Percentiles rank a stretch among this genome's conserved stretches.
phyloP scores from a whole-genome alignment of 2,797 vertebrate genomes.

The Tiaroga cobitis region DNA sequence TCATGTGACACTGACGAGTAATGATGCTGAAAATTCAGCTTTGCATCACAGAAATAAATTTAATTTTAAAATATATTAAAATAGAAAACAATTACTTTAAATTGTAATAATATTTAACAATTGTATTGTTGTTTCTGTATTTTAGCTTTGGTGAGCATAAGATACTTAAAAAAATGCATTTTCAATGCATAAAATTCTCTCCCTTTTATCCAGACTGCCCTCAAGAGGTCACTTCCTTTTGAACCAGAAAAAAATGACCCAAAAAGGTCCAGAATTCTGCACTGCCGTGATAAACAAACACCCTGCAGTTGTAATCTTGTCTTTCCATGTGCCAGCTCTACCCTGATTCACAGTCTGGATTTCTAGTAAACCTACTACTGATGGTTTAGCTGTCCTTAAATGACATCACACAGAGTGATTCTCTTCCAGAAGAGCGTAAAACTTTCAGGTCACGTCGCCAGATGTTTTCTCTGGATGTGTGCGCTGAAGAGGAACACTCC shows the following conservation, averaged over 20 bases:
- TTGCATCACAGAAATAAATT: neutral
- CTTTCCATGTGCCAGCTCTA: neutral
- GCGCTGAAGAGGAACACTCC: neutral
- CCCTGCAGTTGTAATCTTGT: neutral
- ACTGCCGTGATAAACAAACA: neutral
- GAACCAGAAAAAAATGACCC: neutral
- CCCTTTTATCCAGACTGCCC: neutral
- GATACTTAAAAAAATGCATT: neutral
- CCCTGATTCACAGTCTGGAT: neutral
- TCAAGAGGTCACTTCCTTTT: neutral
- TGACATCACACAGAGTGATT: neutral
- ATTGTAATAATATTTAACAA: neutral
- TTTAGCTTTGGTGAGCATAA: neutral
- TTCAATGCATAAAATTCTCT: neutral
- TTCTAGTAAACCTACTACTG: neutral
- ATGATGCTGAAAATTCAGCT: neutral
- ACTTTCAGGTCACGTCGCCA: slow-evolving; percentile 5
- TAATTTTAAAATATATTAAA: too few species aligned
- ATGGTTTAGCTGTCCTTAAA: neutral
- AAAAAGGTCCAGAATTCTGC: neutral
- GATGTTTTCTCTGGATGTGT: slow-evolving; percentile 23
- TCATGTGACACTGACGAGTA: neutral
- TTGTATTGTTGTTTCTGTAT: neutral
- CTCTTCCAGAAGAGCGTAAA: neutral
- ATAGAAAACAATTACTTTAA: too few species aligned